phyloP scores from a whole-genome alignment of 2,797 vertebrate species.

The Siniperca undulata region DNA sequence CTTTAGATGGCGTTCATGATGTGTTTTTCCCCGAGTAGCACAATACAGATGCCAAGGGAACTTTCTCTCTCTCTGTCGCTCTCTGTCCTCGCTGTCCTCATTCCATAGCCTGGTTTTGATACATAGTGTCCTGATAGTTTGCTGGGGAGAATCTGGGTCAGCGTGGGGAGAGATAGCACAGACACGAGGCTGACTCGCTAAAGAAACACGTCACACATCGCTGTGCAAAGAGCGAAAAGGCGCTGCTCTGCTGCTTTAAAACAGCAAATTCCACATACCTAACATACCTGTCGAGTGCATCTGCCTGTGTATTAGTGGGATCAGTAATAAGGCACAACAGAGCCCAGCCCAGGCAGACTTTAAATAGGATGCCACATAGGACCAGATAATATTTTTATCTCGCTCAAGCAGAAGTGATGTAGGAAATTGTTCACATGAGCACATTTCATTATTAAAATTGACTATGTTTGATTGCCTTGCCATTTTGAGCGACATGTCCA shows the following conservation, averaged over 20 bases:
- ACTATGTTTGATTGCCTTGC: constrained; percentile 16
- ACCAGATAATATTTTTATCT: constrained; percentile 26
- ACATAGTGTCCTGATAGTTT: constrained; percentile 64
- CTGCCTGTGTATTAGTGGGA: neutral
- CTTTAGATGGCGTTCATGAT: neutral
- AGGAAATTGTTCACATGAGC: constrained; percentile 28
- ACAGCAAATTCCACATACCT: constrained; percentile 6
- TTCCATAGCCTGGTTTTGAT: constrained; percentile 76
- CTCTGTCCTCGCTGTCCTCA: constrained; percentile 71
- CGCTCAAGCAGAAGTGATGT: neutral
- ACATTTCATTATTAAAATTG: constrained; percentile 31
- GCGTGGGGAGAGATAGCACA: constrained; percentile 55
- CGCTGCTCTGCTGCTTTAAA: neutral
- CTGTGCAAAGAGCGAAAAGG: constrained; percentile 26
- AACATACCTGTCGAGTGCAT: neutral
- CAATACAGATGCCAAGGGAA: constrained; percentile 14
- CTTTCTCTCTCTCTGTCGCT: constrained; percentile 48
- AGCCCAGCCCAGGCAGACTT: neutral
- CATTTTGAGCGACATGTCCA: constrained; percentile 24
- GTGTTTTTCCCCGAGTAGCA: neutral
- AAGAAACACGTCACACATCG: constrained; percentile 28
- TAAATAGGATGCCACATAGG: constrained; percentile 7
- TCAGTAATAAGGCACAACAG: neutral
- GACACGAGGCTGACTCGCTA: constrained; percentile 43
- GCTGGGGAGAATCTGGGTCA: constrained; percentile 76